Percentiles rank a stretch among this genome's conserved stretches.
Conservation (phyloP, 2,113 vertebrate genomes). For the Numenius arquata region DNA sequence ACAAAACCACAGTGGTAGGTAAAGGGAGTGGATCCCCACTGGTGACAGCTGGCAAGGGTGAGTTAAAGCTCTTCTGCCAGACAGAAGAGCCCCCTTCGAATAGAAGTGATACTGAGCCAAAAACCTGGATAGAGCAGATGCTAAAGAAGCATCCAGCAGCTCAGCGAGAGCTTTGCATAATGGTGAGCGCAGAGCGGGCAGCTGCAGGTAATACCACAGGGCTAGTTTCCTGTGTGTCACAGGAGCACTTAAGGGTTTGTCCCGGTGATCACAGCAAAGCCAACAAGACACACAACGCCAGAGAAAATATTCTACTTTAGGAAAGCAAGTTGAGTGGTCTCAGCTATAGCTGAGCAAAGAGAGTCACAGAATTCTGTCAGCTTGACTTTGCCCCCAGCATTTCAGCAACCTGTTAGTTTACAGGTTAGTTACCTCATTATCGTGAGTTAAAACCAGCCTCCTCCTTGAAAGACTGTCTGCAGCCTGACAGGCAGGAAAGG, state of each 20-base stretch:
- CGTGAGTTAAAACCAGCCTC: rapidly evolving
- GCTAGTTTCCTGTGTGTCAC: neutral
- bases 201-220: neutral
- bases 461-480: neutral
- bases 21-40: neutral
- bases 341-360: neutral
- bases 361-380: neutral
- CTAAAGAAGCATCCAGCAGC: neutral
- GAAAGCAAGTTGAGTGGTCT: neutral
- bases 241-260: neutral
- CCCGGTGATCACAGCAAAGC: neutral
- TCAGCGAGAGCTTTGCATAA: neutral
- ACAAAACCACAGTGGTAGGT: rapidly evolving
- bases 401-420: neutral
- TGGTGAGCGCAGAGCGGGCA: neutral
- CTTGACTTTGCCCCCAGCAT: neutral
- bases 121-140: neutral
- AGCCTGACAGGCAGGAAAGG: neutral
- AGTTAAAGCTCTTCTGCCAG: neutral
- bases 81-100: neutral
- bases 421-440: neutral
- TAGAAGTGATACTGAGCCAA: neutral
- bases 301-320: neutral
- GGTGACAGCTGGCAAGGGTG: neutral
- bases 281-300: rapidly evolving